phyloP scores from a whole-genome alignment of 2,888 invertebrate species.

The Trichopria drosophilae region DNA sequence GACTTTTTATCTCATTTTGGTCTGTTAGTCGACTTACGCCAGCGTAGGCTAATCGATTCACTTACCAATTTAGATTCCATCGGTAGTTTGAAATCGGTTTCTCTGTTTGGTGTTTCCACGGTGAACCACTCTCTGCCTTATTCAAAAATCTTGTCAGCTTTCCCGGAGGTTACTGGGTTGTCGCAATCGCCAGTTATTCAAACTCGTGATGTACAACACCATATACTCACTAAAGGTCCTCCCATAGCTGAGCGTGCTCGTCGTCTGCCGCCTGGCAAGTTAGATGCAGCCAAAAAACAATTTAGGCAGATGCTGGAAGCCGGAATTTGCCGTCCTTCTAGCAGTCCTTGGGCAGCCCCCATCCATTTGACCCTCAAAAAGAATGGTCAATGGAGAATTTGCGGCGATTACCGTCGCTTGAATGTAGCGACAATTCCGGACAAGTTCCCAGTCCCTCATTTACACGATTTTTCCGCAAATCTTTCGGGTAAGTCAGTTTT shows the following conservation, averaged over 20 bases:
- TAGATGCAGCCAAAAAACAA: slow-evolving; percentile 43
- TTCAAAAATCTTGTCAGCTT: slow-evolving; percentile 4
- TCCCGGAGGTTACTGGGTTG: slow-evolving; percentile 21
- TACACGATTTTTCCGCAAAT: too few species aligned
- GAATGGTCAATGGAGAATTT: slow-evolving; percentile 37
- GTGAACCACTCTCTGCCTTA: slow-evolving; percentile 2
- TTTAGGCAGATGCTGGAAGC: slow-evolving; percentile 53
- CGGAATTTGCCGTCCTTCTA: too few species aligned
- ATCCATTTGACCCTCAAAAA: slow-evolving; percentile 42
- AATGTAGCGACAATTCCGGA: slow-evolving; percentile 40
- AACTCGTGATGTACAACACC: slow-evolving; percentile 32
- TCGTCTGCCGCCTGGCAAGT: slow-evolving; percentile 44
- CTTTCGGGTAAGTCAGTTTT: too few species aligned
- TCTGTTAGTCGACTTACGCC: slow-evolving; percentile 5
- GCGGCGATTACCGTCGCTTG: too few species aligned
- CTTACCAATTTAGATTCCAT: not conserved
- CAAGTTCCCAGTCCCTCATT: slow-evolving; percentile 33
- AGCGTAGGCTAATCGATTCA: slow-evolving; percentile 8
- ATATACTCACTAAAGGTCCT: slow-evolving; percentile 46
- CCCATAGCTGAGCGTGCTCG: slow-evolving; percentile 43
- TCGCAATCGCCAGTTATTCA: slow-evolving; percentile 18
- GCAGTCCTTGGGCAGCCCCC: slow-evolving; percentile 50
- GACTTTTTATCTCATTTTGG: too few species aligned
- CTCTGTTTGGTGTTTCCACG: slow-evolving; percentile 1
- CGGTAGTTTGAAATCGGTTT: slow-evolving; percentile 8